These are phyloP conservation scores for Oenanthe melanoleuca DNA, from an alignment of 2,113 vertebrate species.

Conservation along the genomic window DNA sequence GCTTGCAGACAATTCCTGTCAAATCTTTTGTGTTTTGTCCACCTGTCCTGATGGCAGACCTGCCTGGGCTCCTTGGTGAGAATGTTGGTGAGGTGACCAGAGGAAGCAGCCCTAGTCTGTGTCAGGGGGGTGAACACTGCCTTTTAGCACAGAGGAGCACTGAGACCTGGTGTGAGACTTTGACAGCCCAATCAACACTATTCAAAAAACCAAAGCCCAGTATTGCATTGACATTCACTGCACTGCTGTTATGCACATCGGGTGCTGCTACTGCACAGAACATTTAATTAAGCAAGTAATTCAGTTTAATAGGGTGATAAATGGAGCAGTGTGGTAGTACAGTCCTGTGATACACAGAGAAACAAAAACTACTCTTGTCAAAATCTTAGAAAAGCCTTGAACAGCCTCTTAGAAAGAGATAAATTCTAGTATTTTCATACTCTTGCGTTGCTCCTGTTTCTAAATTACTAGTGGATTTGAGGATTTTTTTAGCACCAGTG, in stretches of 20 bases:
- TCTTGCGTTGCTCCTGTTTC: neutral
- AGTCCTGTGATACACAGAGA: neutral
- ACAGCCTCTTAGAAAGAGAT: neutral
- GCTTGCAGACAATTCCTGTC: neutral
- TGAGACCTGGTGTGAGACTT: neutral
- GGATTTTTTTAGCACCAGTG: neutral
- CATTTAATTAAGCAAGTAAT: neutral
- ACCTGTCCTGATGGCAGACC: neutral
- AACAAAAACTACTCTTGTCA: neutral
- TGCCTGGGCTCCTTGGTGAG: fast-evolving
- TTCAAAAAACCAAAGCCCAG: neutral
- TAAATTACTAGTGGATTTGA: neutral
- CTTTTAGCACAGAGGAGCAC: neutral
- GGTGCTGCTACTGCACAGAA: neutral
- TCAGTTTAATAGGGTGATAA: neutral
- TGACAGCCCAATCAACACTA: neutral
- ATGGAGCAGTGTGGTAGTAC: neutral
- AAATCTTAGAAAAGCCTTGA: neutral
- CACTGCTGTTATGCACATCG: fast-evolving
- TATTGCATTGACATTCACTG: fast-evolving
- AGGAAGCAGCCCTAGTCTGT: neutral
- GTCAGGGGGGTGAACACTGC: fast-evolving
- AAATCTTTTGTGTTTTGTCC: neutral
- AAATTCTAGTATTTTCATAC: neutral
- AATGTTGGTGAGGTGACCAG: neutral